Evolutionary conservation across 2,797 vertebrate genomes (phyloP).

Genomic region (Acanthornis magna): DNA sequence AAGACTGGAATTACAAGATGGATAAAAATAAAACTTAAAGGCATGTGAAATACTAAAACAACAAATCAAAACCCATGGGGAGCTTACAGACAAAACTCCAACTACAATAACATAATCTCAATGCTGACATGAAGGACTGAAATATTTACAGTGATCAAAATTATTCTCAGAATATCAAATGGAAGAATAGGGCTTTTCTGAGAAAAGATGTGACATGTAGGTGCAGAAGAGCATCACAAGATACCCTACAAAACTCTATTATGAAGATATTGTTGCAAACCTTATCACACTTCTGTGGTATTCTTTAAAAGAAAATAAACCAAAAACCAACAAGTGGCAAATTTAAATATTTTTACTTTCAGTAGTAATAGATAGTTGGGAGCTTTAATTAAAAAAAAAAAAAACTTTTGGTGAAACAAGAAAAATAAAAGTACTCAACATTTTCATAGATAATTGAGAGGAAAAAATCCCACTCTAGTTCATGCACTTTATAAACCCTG

Average conservation of each 20-base stretch:
- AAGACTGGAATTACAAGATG: not conserved
- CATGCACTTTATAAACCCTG: not conserved
- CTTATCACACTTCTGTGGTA: fast-evolving
- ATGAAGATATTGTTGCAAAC: not conserved
- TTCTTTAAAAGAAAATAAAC: not conserved
- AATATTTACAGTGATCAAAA: not conserved
- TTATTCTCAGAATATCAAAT: not conserved
- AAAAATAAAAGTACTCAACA: not conserved
- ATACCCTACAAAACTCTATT: not conserved
- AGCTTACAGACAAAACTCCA: not conserved
- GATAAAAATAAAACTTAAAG: not conserved
- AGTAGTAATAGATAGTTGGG: not conserved
- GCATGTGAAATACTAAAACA: not conserved
- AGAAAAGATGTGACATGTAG: fast-evolving
- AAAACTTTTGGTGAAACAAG: not conserved
- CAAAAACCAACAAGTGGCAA: not conserved
- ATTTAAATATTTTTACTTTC: not conserved
- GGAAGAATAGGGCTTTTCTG: not conserved
- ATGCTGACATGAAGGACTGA: not conserved
- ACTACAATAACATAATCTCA: not conserved
- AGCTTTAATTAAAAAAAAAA: not conserved
- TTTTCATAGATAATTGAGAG: not conserved
- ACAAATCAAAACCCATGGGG: not conserved
- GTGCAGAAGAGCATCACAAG: not conserved
- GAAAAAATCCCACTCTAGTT: not conserved